phyloP scores from a whole-genome alignment of 2,888 invertebrate species.

The Xestia rhomboidea region DNA sequence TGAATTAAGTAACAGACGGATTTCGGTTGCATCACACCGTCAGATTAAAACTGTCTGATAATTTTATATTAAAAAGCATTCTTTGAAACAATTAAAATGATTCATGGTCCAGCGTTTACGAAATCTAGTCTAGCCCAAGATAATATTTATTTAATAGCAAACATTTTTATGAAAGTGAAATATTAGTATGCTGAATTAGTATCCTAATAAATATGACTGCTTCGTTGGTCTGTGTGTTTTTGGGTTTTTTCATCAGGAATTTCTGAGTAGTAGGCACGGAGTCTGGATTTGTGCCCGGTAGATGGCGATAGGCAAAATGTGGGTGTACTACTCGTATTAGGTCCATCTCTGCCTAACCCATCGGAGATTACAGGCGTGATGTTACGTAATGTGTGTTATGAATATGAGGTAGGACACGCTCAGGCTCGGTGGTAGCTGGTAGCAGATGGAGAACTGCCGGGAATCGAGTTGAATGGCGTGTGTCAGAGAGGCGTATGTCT shows the following conservation, averaged over 20 bases:
- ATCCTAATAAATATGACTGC: neutral
- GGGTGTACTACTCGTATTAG: too few species aligned
- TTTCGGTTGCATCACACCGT: conserved; percentile 52
- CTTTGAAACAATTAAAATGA: conserved; percentile 46
- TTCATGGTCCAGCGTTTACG: conserved; percentile 46
- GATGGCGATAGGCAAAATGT: too few species aligned
- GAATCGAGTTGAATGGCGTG: neutral
- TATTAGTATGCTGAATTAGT: neutral
- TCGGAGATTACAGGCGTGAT: too few species aligned
- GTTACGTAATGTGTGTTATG: too few species aligned
- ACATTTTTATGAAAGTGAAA: conserved; percentile 23
- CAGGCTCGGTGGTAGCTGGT: neutral
- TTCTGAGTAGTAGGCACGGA: too few species aligned
- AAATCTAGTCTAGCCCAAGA: conserved; percentile 38
- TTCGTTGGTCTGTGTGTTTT: too few species aligned
- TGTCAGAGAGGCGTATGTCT: neutral
- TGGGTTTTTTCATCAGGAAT: too few species aligned
- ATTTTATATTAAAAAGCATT: conserved; percentile 38
- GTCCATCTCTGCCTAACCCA: too few species aligned
- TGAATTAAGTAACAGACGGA: conserved; percentile 33
- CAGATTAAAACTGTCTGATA: conserved; percentile 49
- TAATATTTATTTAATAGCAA: neutral
- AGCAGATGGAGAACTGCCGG: neutral
- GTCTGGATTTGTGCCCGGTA: too few species aligned
- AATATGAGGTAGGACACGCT: neutral